Conservation (phyloP, 35 echinoderm and acorn worm species). For the Strongylocentrotus purpuratus region DNA sequence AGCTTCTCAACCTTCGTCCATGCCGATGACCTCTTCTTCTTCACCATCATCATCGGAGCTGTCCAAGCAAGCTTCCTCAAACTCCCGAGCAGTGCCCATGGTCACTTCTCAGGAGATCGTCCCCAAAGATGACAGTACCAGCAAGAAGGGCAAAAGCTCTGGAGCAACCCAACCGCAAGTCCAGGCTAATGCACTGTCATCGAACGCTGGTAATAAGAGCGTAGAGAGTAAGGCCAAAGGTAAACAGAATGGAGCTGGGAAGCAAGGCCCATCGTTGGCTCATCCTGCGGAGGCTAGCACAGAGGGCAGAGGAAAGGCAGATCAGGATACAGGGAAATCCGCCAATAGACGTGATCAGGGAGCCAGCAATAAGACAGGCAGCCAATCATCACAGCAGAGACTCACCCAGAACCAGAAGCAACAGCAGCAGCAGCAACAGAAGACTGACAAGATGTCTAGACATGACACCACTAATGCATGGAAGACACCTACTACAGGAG, state of each 20-base stretch:
- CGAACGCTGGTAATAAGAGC: not conserved
- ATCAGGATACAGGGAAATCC: not conserved
- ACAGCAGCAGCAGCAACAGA: conserved; percentile 40
- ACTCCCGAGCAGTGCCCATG: not conserved
- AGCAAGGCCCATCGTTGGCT: conserved; percentile 28
- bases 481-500: conserved; percentile 18
- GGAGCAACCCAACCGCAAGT: not conserved
- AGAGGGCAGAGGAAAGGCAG: not conserved
- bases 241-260: conserved; percentile 25
- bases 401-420: conserved; percentile 52
- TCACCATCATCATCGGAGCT: not conserved
- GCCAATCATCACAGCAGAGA: conserved; percentile 24
- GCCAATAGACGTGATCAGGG: not conserved
- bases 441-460: conserved; percentile 34
- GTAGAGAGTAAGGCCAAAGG: conserved; percentile 27
- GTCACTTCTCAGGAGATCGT: not conserved
- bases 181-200: not conserved
- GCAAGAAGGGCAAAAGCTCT: conserved; percentile 12
- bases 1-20: conserved; percentile 6
- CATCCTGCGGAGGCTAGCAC: not conserved
- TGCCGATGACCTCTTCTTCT: not conserved
- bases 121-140: not conserved
- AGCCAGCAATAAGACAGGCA: not conserved
- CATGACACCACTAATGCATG: not conserved
- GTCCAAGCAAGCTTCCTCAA: not conserved